Conservation (phyloP, 2,888 invertebrate species). For the Limulus polyphemus region DNA sequence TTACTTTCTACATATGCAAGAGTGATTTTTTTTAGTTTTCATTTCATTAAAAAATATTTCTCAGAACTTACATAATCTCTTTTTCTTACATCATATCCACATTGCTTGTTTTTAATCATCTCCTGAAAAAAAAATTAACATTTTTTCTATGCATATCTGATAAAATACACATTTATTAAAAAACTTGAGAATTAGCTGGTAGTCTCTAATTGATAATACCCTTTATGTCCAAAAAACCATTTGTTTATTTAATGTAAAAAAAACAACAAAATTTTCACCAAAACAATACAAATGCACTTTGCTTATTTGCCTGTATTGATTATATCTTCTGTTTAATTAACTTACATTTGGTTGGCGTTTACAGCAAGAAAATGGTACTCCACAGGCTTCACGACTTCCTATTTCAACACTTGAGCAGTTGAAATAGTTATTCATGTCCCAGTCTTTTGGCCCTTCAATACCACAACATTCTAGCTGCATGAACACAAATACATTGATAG, state of each 20-base stretch:
- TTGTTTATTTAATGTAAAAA: no score
- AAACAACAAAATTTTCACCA: no score
- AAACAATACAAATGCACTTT: no score
- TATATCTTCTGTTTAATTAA: constrained; percentile 11
- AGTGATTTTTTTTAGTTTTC: no score
- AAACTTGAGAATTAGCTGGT: no score
- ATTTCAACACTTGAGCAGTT: constrained; percentile 85
- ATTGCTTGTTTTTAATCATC: constrained; percentile 68
- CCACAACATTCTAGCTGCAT: constrained; percentile 84
- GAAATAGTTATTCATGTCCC: constrained; percentile 96
- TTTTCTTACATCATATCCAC: constrained; percentile 88
- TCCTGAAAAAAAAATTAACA: constrained; percentile 32
- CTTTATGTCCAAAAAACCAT: no score
- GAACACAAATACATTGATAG: constrained; percentile 1
- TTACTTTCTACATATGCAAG: no score
- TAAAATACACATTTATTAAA: no score
- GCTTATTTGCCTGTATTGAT: no score
- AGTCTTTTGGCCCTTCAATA: constrained; percentile 87
- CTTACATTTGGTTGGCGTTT: constrained; percentile 61
- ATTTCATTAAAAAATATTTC: background rate
- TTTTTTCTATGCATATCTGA: no score
- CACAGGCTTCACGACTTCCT: constrained; percentile 89
- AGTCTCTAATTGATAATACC: no score
- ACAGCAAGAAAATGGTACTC: constrained; percentile 97
- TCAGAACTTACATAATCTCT: constrained; percentile 65